Percentiles rank a stretch among this genome's conserved stretches.
phyloP scores from a whole-genome alignment of 2,113 vertebrate genomes.

The Psilopsiagon aurifrons region DNA sequence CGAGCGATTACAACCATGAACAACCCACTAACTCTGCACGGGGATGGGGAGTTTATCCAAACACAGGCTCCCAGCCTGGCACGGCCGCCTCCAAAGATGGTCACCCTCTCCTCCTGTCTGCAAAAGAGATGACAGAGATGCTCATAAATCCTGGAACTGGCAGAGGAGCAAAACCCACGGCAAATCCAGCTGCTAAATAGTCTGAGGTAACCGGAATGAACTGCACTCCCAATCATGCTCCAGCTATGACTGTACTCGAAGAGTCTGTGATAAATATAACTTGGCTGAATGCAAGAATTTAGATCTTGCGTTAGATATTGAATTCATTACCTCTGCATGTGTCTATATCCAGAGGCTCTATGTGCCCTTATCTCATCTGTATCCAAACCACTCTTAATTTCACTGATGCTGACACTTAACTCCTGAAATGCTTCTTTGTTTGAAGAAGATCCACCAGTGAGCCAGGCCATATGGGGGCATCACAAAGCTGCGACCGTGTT shows the following conservation, averaged over 20 bases:
- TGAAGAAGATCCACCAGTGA: background rate
- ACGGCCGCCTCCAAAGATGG: background rate
- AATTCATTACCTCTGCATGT: conserved; percentile 62
- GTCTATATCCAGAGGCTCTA: conserved; percentile 55
- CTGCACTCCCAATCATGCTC: conserved; percentile 24
- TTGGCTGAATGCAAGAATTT: conserved; percentile 59
- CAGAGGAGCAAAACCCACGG: background rate
- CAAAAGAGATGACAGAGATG: conserved; percentile 10
- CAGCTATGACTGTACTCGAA: conserved; percentile 44
- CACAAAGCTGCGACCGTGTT: background rate
- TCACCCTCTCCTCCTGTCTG: background rate
- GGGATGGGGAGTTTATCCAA: background rate
- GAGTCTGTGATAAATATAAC: conserved; percentile 64
- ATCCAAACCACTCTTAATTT: conserved; percentile 29
- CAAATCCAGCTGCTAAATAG: conserved; percentile 40
- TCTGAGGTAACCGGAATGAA: conserved; percentile 45
- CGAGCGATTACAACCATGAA: background rate
- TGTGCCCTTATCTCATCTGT: conserved; percentile 55
- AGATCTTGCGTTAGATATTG: conserved; percentile 50
- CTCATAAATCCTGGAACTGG: conserved; percentile 11
- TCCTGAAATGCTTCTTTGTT: conserved; percentile 17
- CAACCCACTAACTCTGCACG: background rate
- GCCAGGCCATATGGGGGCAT: background rate
- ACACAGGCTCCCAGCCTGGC: background rate
- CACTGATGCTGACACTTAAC: conserved; percentile 53